Percentiles rank a stretch among this genome's conserved stretches.
Conservation (phyloP, 2,888 invertebrate species). For the Mantis religiosa region DNA sequence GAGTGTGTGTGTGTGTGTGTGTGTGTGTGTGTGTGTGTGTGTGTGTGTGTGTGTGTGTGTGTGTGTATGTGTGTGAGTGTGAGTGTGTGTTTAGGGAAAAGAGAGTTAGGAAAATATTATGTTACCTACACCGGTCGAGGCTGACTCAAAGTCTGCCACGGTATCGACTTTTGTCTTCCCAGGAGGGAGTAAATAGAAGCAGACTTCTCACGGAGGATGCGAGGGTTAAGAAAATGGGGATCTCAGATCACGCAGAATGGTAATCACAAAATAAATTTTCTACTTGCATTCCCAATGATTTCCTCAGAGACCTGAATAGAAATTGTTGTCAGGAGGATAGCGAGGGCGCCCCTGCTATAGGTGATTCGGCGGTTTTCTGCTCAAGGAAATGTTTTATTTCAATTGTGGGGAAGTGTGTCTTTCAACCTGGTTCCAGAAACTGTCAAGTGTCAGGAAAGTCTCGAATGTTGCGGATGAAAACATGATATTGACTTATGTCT, state of each 20-base stretch:
- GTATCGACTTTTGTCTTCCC: constrained; percentile 13
- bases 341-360: neutral
- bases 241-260: constrained; percentile 32
- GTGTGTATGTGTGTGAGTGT: too few relatives aligned
- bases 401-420: constrained; percentile 12
- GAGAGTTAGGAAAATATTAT: neutral
- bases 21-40: too few relatives aligned
- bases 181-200: constrained; percentile 6
- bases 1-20: too few relatives aligned
- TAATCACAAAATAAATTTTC: constrained; percentile 53
- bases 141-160: neutral
- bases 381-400: constrained; percentile 29
- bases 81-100: neutral
- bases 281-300: constrained; percentile 74
- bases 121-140: constrained; percentile 10
- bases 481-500: too few relatives aligned
- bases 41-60: too few relatives aligned
- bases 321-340: constrained; percentile 28
- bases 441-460: too few relatives aligned
- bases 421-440: too few relatives aligned
- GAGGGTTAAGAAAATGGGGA: neutral
- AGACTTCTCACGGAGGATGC: neutral
- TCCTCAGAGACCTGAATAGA: constrained; percentile 59
- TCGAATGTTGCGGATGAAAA: too few relatives aligned
- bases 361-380: neutral